Conservation (phyloP, 2,797 vertebrate species). For the Peromyscus eremicus region DNA sequence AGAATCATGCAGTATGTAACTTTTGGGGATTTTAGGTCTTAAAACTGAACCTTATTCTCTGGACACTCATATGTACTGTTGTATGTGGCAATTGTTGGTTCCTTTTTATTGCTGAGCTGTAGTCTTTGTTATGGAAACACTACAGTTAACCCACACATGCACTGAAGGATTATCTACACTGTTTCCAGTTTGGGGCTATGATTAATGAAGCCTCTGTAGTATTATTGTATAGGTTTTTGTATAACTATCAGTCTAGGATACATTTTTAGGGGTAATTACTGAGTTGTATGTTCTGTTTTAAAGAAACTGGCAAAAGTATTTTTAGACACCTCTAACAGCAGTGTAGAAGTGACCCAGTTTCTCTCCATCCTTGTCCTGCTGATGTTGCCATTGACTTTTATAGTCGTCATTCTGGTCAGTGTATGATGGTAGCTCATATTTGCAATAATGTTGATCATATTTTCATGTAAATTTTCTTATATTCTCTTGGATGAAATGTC, state of each 20-base stretch:
- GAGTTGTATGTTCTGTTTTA: neutral
- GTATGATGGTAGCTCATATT: neutral
- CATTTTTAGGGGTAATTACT: neutral
- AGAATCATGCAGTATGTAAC: neutral
- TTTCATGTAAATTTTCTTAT: neutral
- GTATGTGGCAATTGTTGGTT: neutral
- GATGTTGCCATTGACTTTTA: neutral
- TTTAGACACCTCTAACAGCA: neutral
- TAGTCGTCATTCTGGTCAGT: neutral
- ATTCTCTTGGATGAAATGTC: neutral
- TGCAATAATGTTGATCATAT: neutral
- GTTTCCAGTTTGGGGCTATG: slow-evolving; percentile 5
- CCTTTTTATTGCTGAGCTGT: neutral
- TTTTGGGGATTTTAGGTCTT: neutral
- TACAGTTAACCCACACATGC: neutral
- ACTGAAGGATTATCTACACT: neutral
- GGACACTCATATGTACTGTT: neutral
- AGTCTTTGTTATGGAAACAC: neutral
- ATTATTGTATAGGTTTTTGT: neutral
- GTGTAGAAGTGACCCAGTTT: neutral
- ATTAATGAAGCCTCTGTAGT: neutral
- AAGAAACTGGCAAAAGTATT: neutral
- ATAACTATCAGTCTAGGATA: neutral
- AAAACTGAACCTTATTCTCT: slow-evolving; percentile 30
- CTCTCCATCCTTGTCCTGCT: neutral